Conservation (phyloP, 2,797 vertebrate species). For the Sebastes steindachneri region DNA sequence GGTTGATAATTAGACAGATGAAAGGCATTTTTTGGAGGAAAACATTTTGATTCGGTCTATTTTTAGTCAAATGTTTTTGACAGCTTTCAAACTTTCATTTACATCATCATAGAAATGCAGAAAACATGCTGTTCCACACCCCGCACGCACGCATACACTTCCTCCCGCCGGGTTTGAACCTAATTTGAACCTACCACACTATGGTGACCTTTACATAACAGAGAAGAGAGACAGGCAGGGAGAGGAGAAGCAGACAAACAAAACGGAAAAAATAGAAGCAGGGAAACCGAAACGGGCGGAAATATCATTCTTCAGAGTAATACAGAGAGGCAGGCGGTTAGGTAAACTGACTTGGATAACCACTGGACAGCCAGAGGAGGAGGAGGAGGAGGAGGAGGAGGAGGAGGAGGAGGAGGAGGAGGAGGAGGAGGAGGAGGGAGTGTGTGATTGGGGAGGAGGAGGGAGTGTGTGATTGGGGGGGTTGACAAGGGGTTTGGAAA, state of each 20-base stretch:
- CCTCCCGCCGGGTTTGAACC: slow-evolving; percentile 53
- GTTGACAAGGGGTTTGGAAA: neutral
- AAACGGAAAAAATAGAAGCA: neutral
- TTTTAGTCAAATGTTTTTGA: neutral
- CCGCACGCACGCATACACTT: neutral
- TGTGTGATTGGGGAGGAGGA: neutral
- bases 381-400: neutral
- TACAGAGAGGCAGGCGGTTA: slow-evolving; percentile 37
- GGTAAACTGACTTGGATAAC: slow-evolving; percentile 44
- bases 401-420: neutral
- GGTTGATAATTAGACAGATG: neutral
- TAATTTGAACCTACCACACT: slow-evolving; percentile 58
- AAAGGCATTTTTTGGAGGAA: neutral
- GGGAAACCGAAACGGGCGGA: slow-evolving; percentile 13
- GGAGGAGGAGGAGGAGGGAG: neutral
- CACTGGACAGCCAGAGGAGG: neutral
- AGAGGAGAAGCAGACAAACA: slow-evolving; percentile 19
- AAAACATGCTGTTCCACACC: neutral
- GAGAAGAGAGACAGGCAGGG: neutral
- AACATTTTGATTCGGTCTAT: neutral
- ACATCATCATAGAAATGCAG: neutral
- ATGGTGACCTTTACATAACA: slow-evolving; percentile 58
- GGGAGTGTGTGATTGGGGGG: neutral
- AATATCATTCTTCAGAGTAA: slow-evolving; percentile 40
- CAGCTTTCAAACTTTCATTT: neutral